These are phyloP conservation scores for Laticauda laticaudata DNA, from an alignment of 2,113 vertebrate species.

Conservation along the genomic window DNA sequence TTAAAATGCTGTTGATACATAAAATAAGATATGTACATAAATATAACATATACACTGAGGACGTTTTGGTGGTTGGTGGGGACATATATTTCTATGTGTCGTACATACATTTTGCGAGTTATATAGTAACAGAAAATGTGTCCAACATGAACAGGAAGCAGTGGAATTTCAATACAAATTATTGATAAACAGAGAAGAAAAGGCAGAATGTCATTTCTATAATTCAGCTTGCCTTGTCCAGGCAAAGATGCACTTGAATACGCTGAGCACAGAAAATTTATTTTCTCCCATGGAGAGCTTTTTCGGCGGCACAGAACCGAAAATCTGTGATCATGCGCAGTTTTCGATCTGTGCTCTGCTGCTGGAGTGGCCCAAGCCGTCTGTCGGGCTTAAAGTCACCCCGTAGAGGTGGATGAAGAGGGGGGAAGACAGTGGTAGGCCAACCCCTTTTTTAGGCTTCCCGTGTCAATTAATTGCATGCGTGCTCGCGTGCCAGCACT, in stretches of 20 bases:
- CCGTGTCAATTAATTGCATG: too few species aligned
- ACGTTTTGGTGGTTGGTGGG: too few species aligned
- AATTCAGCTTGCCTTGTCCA: neutral
- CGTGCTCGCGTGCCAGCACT: too few species aligned
- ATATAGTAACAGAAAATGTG: neutral
- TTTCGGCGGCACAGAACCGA: accelerated
- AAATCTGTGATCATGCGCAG: too few species aligned
- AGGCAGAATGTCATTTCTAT: neutral
- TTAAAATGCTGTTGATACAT: neutral
- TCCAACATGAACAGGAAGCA: neutral
- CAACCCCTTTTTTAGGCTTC: too few species aligned
- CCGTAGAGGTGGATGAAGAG: too few species aligned
- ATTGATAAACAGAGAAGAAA: neutral
- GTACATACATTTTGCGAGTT: neutral
- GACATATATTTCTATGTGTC: neutral
- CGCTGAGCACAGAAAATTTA: neutral
- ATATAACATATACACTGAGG: too few species aligned
- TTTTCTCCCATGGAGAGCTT: neutral
- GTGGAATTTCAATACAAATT: neutral
- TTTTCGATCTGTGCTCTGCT: too few species aligned
- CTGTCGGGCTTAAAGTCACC: too few species aligned
- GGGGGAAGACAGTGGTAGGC: too few species aligned
- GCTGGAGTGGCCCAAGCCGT: too few species aligned
- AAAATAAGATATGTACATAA: neutral
- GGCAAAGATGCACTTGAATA: neutral